Percentiles rank a stretch among this genome's conserved stretches.
Conservation (phyloP, 2,888 invertebrate genomes). For the Diloba caeruleocephala region DNA sequence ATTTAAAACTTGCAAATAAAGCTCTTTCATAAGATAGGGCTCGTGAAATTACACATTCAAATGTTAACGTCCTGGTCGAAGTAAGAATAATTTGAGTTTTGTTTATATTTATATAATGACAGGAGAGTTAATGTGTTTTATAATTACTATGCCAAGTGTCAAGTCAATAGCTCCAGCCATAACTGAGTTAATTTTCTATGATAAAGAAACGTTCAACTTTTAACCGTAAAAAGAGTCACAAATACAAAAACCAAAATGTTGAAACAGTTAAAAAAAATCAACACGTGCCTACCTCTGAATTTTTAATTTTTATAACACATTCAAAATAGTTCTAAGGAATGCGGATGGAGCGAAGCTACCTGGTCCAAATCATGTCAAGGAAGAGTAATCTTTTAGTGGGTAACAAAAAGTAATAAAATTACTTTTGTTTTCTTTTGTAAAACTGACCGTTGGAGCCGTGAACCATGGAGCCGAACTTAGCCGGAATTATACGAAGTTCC, state of each 20-base stretch:
- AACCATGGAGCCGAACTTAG: constrained; percentile 58
- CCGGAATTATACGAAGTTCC: constrained; percentile 47
- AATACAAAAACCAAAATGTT: not conserved
- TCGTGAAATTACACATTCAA: too few species aligned
- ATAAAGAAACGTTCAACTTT: too few species aligned
- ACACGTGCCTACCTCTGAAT: not conserved
- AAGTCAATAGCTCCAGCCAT: too few species aligned
- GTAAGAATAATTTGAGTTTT: too few species aligned
- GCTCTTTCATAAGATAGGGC: too few species aligned
- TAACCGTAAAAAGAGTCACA: constrained; percentile 1
- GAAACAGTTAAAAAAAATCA: not conserved
- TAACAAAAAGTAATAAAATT: constrained; percentile 51
- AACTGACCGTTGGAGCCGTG: constrained; percentile 62
- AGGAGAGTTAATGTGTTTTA: too few species aligned
- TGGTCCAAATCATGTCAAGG: constrained; percentile 37
- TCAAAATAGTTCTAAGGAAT: constrained; percentile 28
- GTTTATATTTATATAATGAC: too few species aligned
- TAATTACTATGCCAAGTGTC: too few species aligned
- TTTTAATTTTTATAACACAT: constrained; percentile 15
- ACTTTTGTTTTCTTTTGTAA: constrained; percentile 64
- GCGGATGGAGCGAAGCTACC: constrained; percentile 39
- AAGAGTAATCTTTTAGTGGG: constrained; percentile 39
- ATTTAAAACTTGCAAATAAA: too few species aligned
- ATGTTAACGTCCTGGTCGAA: too few species aligned
- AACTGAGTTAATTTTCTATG: too few species aligned